Evolutionary conservation across 2,797 vertebrate species (phyloP).

Genomic region (Peromyscus nudipes): DNA sequence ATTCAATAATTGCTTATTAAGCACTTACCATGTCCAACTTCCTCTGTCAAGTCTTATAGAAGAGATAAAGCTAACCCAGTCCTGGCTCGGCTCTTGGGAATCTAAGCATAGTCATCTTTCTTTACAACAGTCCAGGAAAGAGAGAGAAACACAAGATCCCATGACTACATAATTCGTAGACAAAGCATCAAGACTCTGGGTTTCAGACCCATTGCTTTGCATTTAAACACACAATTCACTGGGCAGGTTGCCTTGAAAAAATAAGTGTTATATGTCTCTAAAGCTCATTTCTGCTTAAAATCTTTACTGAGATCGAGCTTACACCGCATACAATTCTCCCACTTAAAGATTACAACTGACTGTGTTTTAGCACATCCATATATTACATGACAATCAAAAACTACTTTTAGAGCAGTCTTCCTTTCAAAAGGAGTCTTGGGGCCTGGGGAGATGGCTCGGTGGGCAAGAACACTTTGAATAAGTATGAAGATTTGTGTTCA

Average conservation of each 20-base stretch:
- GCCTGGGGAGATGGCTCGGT: neutral
- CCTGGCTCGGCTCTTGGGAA: neutral
- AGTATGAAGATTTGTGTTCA: neutral
- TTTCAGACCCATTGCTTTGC: conserved; percentile 15
- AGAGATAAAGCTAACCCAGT: neutral
- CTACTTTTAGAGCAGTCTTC: neutral
- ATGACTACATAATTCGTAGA: neutral
- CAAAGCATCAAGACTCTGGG: neutral
- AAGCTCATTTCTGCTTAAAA: conserved; percentile 30
- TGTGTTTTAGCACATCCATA: neutral
- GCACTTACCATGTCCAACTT: neutral
- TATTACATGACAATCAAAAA: neutral
- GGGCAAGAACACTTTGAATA: neutral
- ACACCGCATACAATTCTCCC: neutral
- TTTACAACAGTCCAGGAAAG: conserved; percentile 19
- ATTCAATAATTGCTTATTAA: conserved; percentile 19
- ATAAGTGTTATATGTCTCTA: neutral
- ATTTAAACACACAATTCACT: conserved; percentile 2
- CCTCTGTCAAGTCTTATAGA: neutral
- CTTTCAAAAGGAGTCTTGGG: neutral
- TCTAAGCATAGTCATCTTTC: neutral
- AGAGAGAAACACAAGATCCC: neutral
- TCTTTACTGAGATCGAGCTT: neutral
- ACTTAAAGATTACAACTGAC: neutral
- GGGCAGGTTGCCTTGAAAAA: neutral